Evolutionary conservation across 2,888 invertebrate genomes (phyloP).

Genomic region (Melanostoma scalare): DNA sequence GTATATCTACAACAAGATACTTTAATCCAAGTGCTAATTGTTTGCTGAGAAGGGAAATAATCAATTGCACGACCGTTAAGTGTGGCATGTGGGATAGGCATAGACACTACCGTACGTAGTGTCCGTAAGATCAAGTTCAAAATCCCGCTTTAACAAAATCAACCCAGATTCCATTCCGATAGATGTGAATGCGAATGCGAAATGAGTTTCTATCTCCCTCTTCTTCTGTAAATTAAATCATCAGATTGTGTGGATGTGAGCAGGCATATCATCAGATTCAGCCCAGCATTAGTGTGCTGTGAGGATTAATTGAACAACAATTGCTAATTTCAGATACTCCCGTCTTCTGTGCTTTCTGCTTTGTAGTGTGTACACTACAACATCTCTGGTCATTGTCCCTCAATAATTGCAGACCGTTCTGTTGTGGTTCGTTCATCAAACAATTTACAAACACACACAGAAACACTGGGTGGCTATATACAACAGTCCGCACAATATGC

Average conservation of each 20-base stretch:
- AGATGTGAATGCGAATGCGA: slow-evolving; percentile 1
- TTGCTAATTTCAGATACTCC: slow-evolving; percentile 43
- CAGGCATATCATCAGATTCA: not conserved
- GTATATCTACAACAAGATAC: slow-evolving; percentile 1
- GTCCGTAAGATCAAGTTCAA: slow-evolving; percentile 63
- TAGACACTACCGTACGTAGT: slow-evolving; percentile 6
- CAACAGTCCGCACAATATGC: not conserved
- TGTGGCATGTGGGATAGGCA: slow-evolving; percentile 20
- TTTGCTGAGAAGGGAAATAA: slow-evolving; percentile 30
- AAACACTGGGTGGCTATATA: not conserved
- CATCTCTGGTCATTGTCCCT: slow-evolving; percentile 59
- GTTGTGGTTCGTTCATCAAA: slow-evolving; percentile 23
- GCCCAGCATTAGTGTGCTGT: slow-evolving; percentile 9
- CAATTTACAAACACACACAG: slow-evolving; percentile 7
- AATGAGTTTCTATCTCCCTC: slow-evolving; percentile 34
- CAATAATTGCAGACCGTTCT: slow-evolving; percentile 52
- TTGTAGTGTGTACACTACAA: not conserved
- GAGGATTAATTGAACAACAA: slow-evolving; percentile 54
- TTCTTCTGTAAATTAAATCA: slow-evolving; percentile 20
- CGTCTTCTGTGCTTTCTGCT: slow-evolving; percentile 1
- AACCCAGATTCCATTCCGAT: slow-evolving; percentile 48
- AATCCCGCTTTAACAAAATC: slow-evolving; percentile 49
- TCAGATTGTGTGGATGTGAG: slow-evolving; percentile 15
- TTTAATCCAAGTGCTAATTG: slow-evolving; percentile 48
- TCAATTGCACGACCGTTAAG: slow-evolving; percentile 23